Conservation (phyloP, 2,888 invertebrate species). For the Xylota sylvarum region DNA sequence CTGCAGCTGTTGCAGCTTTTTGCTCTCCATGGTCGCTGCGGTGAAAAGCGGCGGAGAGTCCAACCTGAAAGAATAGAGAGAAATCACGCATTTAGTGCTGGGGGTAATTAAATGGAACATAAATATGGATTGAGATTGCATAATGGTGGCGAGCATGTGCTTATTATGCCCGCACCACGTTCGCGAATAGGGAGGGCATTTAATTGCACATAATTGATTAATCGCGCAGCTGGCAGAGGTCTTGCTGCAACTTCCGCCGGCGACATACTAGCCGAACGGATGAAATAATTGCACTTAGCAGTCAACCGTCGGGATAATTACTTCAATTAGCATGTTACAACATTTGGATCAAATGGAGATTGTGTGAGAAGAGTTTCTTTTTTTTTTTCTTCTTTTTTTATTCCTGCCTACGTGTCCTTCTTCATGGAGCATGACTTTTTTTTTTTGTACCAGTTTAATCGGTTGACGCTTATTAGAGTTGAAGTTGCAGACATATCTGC, state of each 20-base stretch:
- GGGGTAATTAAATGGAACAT: constrained; percentile 21
- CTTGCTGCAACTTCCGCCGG: constrained; percentile 39
- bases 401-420: background rate
- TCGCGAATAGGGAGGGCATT: constrained; percentile 57
- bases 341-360: background rate
- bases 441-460: too few species aligned
- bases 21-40: constrained; percentile 89
- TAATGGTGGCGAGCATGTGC: constrained; percentile 22
- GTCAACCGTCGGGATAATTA: constrained; percentile 16
- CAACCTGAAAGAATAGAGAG: constrained; percentile 86
- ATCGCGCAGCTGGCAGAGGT: constrained; percentile 75
- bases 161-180: background rate
- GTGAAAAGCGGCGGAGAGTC: constrained; percentile 89
- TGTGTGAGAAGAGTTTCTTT: constrained; percentile 2
- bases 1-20: constrained; percentile 86
- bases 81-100: constrained; percentile 3
- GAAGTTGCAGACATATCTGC: background rate
- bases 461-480: background rate
- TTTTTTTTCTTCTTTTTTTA: background rate
- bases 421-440: background rate
- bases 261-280: constrained; percentile 14
- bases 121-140: constrained; percentile 33
- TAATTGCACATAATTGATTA: constrained; percentile 83
- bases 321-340: constrained; percentile 31
- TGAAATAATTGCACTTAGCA: constrained; percentile 47